Evolutionary conservation across 2,113 vertebrate species (phyloP), one percentile per base, ranked within the genome.

Genomic region (Lophochroa leadbeateri): DNA sequence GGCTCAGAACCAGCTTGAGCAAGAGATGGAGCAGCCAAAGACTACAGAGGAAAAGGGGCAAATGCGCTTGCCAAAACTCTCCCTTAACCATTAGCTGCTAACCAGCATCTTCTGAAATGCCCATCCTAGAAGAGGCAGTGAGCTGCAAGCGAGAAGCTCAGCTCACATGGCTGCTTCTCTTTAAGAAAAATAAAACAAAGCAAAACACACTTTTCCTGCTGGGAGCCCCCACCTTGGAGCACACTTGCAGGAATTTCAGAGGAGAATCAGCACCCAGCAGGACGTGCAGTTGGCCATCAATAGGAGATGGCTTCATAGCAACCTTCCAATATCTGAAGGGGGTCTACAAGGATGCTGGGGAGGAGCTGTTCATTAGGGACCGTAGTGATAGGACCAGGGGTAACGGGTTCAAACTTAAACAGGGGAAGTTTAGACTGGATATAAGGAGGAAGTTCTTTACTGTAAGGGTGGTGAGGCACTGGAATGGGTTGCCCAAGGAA

Each of bases 201-300:
- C 6, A 6, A 61, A 91, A 35, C 17, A 35, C 39, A 7, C 13
- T 85, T 63, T 23, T 19, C 46, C 46, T 69, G 47, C 74, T 3
- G 2, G 70, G 11, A 92, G 13, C 28, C 33, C 17, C 28, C 41
- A 13, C 16, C 46, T 77, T 46, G 6, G 8, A 6, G 19, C 17
- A 19, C 7, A 21, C 9, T 21, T n/a, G 46, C 15, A n/a, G 29
- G 46, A 25, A 35, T 5, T 58, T n/a, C 33, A 9, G 20, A n/a
- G 33, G 61, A 19, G 23, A 13, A 44, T 6, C 37, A 50, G 69
- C 44, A 24, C 61, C 61, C 61, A 19, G 25, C 58, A 41, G 76
- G 46, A 19, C 0, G 7, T 4, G 18, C 46, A 27, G 39, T 41
- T 1, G 3, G 41, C 24, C 68, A 6, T 0, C 10, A 24, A 25